These are phyloP conservation scores for Corvus moneduloides DNA, from an alignment of 2,113 vertebrate species.

Conservation along the genomic window DNA sequence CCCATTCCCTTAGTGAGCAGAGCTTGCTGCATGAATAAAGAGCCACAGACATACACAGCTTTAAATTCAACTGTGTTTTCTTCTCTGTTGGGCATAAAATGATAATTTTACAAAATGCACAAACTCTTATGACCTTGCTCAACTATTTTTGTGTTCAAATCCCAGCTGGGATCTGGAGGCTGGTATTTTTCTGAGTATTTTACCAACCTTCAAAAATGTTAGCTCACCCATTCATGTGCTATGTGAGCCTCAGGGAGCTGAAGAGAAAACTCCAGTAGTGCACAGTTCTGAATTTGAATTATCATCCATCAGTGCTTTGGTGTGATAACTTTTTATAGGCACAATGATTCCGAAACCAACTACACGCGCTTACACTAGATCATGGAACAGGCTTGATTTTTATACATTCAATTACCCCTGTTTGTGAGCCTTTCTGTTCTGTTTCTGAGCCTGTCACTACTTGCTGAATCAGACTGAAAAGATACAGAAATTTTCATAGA, in stretches of 20 bases:
- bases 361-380: not conserved
- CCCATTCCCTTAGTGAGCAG: not conserved
- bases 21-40: not conserved
- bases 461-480: not conserved
- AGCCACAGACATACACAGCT: not conserved
- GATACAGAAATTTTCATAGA: not conserved
- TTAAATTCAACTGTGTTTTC: not conserved
- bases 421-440: not conserved
- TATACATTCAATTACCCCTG: not conserved
- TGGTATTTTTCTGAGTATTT: not conserved
- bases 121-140: not conserved
- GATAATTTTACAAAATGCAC: not conserved
- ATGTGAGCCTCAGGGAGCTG: not conserved
- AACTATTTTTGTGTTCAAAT: not conserved
- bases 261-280: not conserved
- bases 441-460: not conserved
- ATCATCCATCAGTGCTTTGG: not conserved
- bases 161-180: not conserved
- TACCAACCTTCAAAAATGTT: not conserved
- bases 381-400: not conserved
- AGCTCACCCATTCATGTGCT: not conserved
- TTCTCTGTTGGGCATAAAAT: not conserved
- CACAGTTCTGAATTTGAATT: not conserved
- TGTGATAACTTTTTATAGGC: not conserved
- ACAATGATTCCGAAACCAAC: not conserved